phyloP scores from a whole-genome alignment of 2,113 vertebrate genomes.

The Macquaria ambigua region DNA sequence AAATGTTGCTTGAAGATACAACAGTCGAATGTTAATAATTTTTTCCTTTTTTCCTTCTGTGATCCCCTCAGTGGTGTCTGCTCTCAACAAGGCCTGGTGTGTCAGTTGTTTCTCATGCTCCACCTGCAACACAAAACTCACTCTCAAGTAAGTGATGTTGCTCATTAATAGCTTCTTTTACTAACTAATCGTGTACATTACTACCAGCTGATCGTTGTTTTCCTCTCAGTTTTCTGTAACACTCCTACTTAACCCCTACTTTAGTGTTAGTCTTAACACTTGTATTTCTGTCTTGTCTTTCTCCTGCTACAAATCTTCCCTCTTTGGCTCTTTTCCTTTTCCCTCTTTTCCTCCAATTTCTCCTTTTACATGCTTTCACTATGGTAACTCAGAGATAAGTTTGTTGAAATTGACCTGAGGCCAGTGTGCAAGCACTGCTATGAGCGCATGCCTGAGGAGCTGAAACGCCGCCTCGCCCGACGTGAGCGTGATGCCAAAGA shows the following conservation, averaged over 20 bases:
- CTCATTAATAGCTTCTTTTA: background rate
- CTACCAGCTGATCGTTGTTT: background rate
- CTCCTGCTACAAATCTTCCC: constrained; percentile 60
- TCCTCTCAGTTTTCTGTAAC: constrained; percentile 16
- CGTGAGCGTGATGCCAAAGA: constrained; percentile 93
- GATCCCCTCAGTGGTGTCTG: constrained; percentile 91
- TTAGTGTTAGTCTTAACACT: constrained; percentile 8
- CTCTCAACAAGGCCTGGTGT: constrained; percentile 99
- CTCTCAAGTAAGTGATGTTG: constrained; percentile 94
- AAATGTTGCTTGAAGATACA: constrained; percentile 14
- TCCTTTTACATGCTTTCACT: constrained; percentile 57
- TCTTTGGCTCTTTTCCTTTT: constrained; percentile 58
- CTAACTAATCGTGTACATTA: background rate
- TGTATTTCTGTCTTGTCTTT: constrained; percentile 26
- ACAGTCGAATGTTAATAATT: background rate
- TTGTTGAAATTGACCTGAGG: constrained; percentile 99
- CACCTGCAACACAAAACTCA: constrained; percentile 98
- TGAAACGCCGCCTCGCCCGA: constrained; percentile 94
- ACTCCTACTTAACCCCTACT: constrained; percentile 3
- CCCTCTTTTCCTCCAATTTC: constrained; percentile 67
- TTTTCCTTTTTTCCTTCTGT: background rate
- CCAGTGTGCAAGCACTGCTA: constrained; percentile 98
- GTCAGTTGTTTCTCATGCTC: constrained; percentile 98
- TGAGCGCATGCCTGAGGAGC: constrained; percentile 96
- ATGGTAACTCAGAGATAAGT: constrained; percentile 91